Conservation (phyloP, 37 sponge, comb jelly and placozoan species). For the Aplysina aerophoba region DNA sequence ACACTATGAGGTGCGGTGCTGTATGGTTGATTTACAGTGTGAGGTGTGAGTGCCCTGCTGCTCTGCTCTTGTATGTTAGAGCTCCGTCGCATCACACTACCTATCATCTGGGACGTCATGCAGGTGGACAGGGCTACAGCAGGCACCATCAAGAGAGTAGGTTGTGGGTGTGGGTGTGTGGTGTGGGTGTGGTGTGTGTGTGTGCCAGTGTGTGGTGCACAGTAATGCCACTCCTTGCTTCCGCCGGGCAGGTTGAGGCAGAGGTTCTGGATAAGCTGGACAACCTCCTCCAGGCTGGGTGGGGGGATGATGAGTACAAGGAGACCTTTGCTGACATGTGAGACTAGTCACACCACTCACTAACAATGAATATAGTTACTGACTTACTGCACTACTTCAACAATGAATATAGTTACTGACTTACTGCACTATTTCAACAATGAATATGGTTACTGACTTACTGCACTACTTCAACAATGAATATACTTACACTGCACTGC, state of each 20-base stretch:
- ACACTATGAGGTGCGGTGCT: too few relatives aligned
- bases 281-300: conserved; percentile 49
- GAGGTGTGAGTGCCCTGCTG: neutral
- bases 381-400: too few relatives aligned
- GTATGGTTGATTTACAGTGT: too few relatives aligned
- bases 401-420: too few relatives aligned
- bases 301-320: conserved; percentile 75
- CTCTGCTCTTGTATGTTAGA: conserved; percentile 2
- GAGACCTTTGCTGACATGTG: conserved; percentile 67
- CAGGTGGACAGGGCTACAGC: conserved; percentile 46
- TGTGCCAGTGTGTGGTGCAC: neutral
- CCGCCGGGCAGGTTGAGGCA: conserved; percentile 54
- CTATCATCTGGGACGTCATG: conserved; percentile 65
- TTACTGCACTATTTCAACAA: too few relatives aligned
- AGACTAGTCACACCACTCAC: neutral
- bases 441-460: too few relatives aligned
- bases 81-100: conserved; percentile 41
- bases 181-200: conserved; percentile 32
- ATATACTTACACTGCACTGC: too few relatives aligned
- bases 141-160: conserved; percentile 34
- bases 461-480: too few relatives aligned
- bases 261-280: conserved; percentile 77
- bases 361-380: too few relatives aligned
- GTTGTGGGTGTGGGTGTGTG: neutral
- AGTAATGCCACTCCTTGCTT: neutral